Percentiles rank a stretch among this genome's conserved stretches.
These are phyloP conservation scores for Clarias platycephalus DNA, from an alignment of 2,797 vertebrate genomes.

Conservation along the genomic window DNA sequence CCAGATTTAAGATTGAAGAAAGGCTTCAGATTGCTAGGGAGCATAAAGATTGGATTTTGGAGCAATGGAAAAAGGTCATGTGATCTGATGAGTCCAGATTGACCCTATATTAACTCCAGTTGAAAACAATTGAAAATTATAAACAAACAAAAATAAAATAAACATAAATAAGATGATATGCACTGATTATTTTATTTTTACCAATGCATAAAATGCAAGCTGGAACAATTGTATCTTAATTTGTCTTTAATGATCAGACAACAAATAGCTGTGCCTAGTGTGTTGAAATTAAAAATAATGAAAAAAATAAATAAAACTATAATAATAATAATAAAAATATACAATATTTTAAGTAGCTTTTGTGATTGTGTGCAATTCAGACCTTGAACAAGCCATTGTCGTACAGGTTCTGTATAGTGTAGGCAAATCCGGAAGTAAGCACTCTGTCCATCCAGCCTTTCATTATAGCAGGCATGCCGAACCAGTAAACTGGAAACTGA, in stretches of 20 bases:
- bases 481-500: constrained; percentile 91
- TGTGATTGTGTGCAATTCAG: constrained; percentile 20
- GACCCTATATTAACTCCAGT: too few relatives aligned
- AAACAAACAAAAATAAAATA: too few relatives aligned
- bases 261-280: neutral
- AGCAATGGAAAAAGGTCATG: too few relatives aligned
- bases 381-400: constrained; percentile 83
- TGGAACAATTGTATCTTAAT: neutral
- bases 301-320: too few relatives aligned
- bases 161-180: too few relatives aligned
- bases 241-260: neutral
- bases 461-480: constrained; percentile 85
- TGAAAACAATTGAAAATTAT: too few relatives aligned
- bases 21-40: too few relatives aligned
- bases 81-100: too few relatives aligned
- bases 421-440: constrained; percentile 84
- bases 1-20: too few relatives aligned
- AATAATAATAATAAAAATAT: neutral
- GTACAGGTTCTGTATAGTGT: constrained; percentile 72
- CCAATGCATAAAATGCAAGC: neutral
- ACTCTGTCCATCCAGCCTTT: constrained; percentile 92
- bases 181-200: neutral
- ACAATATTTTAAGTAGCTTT: neutral
- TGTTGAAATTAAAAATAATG: neutral
- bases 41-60: too few relatives aligned